Percentiles rank a stretch among this genome's conserved stretches.
These are phyloP conservation scores for Platysternon megacephalum DNA, from an alignment of 2,113 vertebrate genomes.

Conservation along the genomic window DNA sequence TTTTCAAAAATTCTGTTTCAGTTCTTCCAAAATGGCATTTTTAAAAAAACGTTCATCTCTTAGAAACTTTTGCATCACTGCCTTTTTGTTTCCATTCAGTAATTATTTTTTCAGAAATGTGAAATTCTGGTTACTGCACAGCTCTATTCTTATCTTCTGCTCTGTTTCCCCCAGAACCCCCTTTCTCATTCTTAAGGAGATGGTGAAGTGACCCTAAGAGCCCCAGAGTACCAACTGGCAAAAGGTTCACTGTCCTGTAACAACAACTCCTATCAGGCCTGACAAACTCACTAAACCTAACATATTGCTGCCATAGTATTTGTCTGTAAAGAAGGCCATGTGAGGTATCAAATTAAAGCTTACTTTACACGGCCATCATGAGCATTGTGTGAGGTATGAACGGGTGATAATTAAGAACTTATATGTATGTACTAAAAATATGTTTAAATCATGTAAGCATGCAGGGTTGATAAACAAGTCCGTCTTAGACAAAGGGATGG, in stretches of 20 bases:
- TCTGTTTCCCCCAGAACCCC: fast-evolving
- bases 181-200: background rate
- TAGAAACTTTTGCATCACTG: background rate
- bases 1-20: background rate
- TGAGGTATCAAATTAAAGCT: background rate
- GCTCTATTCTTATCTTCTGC: background rate
- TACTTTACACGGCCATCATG: background rate
- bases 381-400: background rate
- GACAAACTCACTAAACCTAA: background rate
- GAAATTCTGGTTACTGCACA: background rate
- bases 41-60: no score
- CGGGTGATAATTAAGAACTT: background rate
- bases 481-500: background rate
- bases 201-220: background rate
- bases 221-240: background rate
- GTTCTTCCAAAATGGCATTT: background rate
- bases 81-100: background rate
- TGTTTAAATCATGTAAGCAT: background rate
- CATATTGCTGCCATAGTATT: background rate
- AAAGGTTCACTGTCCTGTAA: background rate
- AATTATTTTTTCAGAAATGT: background rate
- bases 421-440: background rate
- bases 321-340: background rate
- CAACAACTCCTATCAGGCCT: background rate
- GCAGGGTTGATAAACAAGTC: background rate